Base-by-base conservation (phyloP, 2,797 vertebrate genomes). In the Phylloscopus collybita region DNA sequence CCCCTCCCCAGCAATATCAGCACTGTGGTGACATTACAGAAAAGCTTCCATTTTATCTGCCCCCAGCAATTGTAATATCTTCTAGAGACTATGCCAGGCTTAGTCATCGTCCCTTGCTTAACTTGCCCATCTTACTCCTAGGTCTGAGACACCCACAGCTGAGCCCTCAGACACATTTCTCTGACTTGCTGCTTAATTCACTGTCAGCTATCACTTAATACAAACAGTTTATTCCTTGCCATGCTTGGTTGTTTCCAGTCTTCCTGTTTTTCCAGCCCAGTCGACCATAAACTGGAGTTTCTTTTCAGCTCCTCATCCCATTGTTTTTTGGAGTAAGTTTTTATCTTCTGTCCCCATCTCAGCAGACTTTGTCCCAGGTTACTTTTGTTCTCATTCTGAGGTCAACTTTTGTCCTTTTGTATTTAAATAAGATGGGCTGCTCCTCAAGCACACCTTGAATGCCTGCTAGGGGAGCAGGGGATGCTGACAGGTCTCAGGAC, bases 31-130 rank as follows among this genome's bases (percentile, higher is more conserved):
- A 26, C 57, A 44, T n/a, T n/a, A 23, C 90, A 91, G 93, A 85
- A 71, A 80, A 85, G 92, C 74, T 95, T 75, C 50, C 42, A 42
- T 87, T 95, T 96, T 96, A 96, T 96, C 96, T 95, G 67, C 38
- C 53, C 53, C 65, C 29, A 60, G 88, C 92, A 93, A 96, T 78
- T 93, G 78, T 74, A 80, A 1, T 92, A 92, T 94, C 90, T 93
- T 64, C 56, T 61, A 21, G 84, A 79, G n/a, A 34, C 78, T 81
- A 2, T 0, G 0, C 36, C 45, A 44, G 81, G 32, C 71, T 93
- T 91, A 47, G 64, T 93, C 71, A 85, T 87, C 20, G 1, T 80
- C 67, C 65, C 49, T 87, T 45, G 56, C 83, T 92, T 45, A 73
- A 82, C 85, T 80, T 69, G 69, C 61, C 66, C 40, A 8, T 22